Evolutionary conservation across 1,140 invertebrate species (phyloP), one percentile per base, ranked within the genome.

Genomic region (Drosophila virilis): DNA sequence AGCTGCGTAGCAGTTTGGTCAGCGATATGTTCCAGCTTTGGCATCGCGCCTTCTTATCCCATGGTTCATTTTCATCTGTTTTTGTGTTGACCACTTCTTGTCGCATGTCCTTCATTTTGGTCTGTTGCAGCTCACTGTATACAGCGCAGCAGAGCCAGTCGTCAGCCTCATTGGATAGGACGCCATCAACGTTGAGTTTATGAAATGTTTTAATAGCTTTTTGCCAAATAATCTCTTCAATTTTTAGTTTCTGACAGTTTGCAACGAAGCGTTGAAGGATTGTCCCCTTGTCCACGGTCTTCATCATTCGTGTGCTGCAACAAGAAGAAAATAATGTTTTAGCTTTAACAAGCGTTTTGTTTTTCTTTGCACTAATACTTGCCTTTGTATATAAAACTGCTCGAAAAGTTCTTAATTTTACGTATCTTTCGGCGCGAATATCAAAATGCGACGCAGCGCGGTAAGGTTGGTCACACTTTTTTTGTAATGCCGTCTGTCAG

Each of bases 1-100:
- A 98, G 17, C 96, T 94, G 79, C 96, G 94, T 1, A 99, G 93
- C 6, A 99, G 93, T n/a, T 68, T 59, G 1, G 83, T 83, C n/a
- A 86, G 33, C 12, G 83, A 83, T 6, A 79, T 55, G 40, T 88
- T 86, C 83, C 83, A 86, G 62, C 79, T 88, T 8, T 64, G 51
- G 7, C 1, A 51, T 1, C 46, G 55, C 0, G 45, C 7, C 37
- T 55, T 58, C 10, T 64, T 74, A 1, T 50, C 66, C 52, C 38
- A 38, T 8, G 57, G 22, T 9, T 37, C 66, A n/a, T 10, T n/a
- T 8, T 15, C 35, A 2, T 13, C 13, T 8, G 8, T 5, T 22
- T 57, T 52, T 8, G n/a, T 13, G 6, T 35, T 59, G 8, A 28
- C 40, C 8, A 4, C 15, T 5, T 35, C 64, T 1, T 62, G 28